Evolutionary conservation across 30 jellyfish, hydroid and myxozoan genomes (phyloP).

Genomic region (Aurelia sp.): DNA sequence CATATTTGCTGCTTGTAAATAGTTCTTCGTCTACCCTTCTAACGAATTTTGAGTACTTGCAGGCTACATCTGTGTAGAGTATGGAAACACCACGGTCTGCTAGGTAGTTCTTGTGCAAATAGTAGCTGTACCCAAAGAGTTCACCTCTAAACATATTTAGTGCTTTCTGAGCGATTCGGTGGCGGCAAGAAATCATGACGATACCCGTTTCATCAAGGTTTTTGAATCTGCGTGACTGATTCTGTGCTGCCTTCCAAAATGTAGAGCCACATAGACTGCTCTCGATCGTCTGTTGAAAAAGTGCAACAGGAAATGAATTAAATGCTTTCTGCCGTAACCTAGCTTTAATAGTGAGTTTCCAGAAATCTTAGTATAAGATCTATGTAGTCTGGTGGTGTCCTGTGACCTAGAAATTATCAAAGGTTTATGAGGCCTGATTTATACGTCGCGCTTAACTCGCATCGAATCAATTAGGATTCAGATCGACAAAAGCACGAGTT

Average conservation of each 20-base stretch:
- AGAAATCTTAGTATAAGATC: too few relatives aligned
- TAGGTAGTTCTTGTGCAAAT: conserved; percentile 7
- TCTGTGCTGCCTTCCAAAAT: conserved; percentile 57
- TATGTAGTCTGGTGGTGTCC: too few relatives aligned
- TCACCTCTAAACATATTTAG: conserved; percentile 49
- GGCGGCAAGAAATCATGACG: conserved; percentile 45
- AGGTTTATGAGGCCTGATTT: too few relatives aligned
- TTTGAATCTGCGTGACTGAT: conserved; percentile 5
- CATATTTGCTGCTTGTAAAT: neutral
- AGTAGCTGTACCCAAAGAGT: conserved; percentile 50
- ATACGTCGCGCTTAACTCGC: too few relatives aligned
- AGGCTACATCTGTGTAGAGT: conserved; percentile 38
- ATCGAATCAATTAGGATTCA: too few relatives aligned
- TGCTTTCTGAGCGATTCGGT: conserved; percentile 42
- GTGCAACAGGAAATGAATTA: neutral
- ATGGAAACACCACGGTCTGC: neutral
- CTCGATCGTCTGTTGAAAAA: neutral
- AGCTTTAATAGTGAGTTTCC: too few relatives aligned
- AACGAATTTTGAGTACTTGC: conserved; percentile 29
- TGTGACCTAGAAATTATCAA: too few relatives aligned
- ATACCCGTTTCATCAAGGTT: conserved; percentile 50
- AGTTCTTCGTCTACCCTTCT: neutral
- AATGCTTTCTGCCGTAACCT: too few relatives aligned
- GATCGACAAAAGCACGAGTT: too few relatives aligned
- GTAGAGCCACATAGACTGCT: conserved; percentile 38